Conservation (phyloP, 64 coral and sea anemone species). For the Astreopora myriophthalma region DNA sequence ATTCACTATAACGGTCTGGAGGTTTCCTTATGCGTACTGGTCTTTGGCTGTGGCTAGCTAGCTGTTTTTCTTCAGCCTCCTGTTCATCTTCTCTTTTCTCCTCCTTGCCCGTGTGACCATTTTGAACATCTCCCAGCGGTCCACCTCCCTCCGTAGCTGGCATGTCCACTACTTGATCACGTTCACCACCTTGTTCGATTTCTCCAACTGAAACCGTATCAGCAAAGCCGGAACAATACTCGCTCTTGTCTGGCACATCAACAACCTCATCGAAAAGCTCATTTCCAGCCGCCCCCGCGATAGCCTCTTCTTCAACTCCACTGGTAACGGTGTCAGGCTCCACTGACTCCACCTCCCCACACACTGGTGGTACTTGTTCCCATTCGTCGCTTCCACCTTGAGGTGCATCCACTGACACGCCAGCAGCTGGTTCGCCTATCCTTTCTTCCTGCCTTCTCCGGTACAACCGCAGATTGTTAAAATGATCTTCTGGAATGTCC, state of each 20-base stretch:
- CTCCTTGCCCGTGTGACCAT: neutral
- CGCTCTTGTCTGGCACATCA: neutral
- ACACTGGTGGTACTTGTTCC: neutral
- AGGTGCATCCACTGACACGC: neutral
- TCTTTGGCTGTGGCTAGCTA: neutral
- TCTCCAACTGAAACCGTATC: neutral
- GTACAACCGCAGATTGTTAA: constrained; percentile 27
- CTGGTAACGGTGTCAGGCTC: neutral
- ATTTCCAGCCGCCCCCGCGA: neutral
- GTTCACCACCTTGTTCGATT: neutral
- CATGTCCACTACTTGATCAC: constrained; percentile 19
- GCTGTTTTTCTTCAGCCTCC: neutral
- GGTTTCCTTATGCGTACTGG: neutral
- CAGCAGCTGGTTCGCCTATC: neutral
- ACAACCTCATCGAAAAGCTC: neutral
- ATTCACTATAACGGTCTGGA: neutral
- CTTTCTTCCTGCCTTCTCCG: neutral
- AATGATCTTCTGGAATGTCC: neutral
- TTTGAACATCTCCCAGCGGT: neutral
- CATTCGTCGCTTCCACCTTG: neutral
- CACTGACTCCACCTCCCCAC: neutral
- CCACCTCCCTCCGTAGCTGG: neutral
- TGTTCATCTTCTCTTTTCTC: neutral
- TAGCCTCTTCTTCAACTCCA: neutral
- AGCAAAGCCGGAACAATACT: neutral